A percentile compares a stretch with the other conserved stretches of the same genome.
phyloP scores from a whole-genome alignment of 2,113 vertebrate genomes.

The Scatophagus argus region DNA sequence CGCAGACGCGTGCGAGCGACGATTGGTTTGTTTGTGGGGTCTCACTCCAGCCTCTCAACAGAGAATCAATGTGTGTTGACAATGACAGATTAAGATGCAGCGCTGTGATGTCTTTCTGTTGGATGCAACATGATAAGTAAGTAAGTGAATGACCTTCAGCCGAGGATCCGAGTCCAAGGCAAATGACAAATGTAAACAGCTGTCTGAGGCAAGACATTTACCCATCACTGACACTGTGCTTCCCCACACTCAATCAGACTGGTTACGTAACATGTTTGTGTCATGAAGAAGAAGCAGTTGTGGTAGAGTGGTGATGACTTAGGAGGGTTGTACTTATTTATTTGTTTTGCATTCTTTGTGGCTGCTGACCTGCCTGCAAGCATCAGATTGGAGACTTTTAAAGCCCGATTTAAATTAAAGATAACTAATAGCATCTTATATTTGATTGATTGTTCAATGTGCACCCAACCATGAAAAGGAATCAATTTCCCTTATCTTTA shows the following conservation, averaged over 20 bases:
- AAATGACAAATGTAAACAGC: constrained; percentile 18
- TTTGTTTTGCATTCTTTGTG: constrained; percentile 35
- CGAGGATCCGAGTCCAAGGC: constrained; percentile 19
- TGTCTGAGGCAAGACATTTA: background rate
- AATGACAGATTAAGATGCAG: background rate
- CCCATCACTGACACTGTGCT: constrained; percentile 2
- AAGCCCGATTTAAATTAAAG: background rate
- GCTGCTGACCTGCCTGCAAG: constrained; percentile 24
- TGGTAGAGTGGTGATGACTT: constrained; percentile 33
- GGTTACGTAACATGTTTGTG: constrained; percentile 57
- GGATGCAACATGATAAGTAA: constrained; percentile 18
- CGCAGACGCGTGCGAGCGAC: constrained; percentile 16
- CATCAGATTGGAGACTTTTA: background rate
- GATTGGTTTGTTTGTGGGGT: constrained; percentile 1
- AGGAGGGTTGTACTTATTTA: constrained; percentile 35
- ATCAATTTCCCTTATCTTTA: background rate
- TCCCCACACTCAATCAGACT: constrained; percentile 13
- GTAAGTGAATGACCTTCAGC: constrained; percentile 40
- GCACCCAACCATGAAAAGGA: background rate
- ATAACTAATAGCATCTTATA: background rate
- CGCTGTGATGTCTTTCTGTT: constrained; percentile 13
- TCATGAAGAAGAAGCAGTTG: constrained; percentile 23
- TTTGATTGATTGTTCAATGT: background rate
- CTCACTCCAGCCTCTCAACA: constrained; percentile 4
- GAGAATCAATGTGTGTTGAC: constrained; percentile 34